Percentiles rank a stretch among this genome's conserved stretches.
Evolutionary conservation across 2,113 vertebrate species (phyloP).

Genomic region (Myotis yumanensis): DNA sequence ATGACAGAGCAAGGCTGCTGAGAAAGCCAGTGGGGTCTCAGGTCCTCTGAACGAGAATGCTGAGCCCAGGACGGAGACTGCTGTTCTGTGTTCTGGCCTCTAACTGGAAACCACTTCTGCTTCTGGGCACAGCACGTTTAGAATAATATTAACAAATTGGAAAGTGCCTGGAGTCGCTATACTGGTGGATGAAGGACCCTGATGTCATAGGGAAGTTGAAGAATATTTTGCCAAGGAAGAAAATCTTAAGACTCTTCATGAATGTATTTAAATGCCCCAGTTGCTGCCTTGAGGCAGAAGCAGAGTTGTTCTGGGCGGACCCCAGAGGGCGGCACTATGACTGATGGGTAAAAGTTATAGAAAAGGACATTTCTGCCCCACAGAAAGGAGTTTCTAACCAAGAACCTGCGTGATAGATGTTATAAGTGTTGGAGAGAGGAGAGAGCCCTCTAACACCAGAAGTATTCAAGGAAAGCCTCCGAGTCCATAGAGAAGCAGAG

Average conservation of each 20-base stretch:
- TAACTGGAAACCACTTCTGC: conserved; percentile 31
- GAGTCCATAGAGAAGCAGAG: background rate
- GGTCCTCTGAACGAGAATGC: background rate
- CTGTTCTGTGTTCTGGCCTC: background rate
- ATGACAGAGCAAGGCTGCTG: background rate
- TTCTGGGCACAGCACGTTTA: conserved; percentile 13
- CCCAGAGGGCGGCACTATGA: background rate
- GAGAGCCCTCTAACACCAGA: background rate
- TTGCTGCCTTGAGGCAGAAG: background rate
- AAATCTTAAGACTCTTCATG: background rate
- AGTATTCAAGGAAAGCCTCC: background rate
- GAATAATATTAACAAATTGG: background rate
- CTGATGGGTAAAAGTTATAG: background rate
- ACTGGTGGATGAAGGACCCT: background rate
- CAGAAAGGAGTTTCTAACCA: background rate
- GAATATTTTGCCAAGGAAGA: background rate
- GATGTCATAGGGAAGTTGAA: background rate
- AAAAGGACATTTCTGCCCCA: background rate
- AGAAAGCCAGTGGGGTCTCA: background rate
- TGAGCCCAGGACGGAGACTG: background rate
- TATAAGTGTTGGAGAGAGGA: background rate
- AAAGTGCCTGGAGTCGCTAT: background rate
- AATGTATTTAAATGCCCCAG: background rate
- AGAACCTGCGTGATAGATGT: background rate
- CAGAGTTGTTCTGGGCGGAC: background rate